These are phyloP conservation scores for Nettapus auritus DNA, from an alignment of 2,113 vertebrate genomes.

Conservation along the genomic window DNA sequence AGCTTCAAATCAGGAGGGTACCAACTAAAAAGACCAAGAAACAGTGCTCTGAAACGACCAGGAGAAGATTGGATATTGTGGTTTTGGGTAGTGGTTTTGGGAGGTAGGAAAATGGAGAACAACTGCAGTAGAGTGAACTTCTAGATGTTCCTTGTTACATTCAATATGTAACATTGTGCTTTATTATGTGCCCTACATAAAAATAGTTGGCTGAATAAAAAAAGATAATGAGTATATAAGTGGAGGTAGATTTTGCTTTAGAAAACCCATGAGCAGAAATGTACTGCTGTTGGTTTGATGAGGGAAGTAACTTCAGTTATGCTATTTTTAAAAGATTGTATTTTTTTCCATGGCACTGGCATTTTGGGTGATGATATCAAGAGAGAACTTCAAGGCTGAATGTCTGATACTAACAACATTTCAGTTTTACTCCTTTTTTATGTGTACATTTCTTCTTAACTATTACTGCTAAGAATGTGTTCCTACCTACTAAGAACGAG, in stretches of 20 bases:
- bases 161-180: not conserved
- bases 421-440: not conserved
- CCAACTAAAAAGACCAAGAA: not conserved
- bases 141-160: not conserved
- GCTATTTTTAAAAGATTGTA: accelerated
- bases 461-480: not conserved
- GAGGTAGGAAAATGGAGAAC: not conserved
- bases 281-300: not conserved
- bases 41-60: not conserved
- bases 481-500: not conserved
- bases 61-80: not conserved
- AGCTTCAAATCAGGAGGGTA: not conserved
- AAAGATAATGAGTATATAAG: not conserved
- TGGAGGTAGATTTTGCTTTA: not conserved
- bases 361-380: not conserved
- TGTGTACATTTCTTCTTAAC: not conserved
- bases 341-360: not conserved
- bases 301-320: not conserved
- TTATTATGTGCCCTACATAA: not conserved
- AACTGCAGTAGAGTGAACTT: not conserved
- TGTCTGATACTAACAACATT: not conserved
- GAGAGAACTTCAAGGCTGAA: not conserved
- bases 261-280: not conserved
- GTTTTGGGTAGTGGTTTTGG: not conserved
- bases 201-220: not conserved